phyloP scores from a whole-genome alignment of 2,888 invertebrate species.

The Erebia epiphron region DNA sequence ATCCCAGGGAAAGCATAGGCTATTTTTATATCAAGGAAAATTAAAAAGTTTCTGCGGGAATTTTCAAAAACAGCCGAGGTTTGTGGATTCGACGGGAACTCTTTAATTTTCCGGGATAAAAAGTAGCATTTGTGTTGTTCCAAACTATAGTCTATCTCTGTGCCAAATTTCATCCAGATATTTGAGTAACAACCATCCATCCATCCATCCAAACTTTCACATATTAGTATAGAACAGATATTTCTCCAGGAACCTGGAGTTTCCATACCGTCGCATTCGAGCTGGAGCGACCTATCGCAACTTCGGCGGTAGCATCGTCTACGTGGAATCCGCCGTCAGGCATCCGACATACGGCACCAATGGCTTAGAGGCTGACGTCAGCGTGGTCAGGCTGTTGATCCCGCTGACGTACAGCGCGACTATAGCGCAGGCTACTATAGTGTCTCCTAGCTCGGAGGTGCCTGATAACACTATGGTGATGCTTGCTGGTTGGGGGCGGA shows the following conservation, averaged over 20 bases:
- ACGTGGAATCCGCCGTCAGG: conserved; percentile 38
- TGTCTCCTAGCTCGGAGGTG: conserved; percentile 34
- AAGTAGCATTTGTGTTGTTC: too few relatives aligned
- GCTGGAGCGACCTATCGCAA: conserved; percentile 57
- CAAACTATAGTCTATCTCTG: too few relatives aligned
- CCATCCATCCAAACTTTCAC: too few relatives aligned
- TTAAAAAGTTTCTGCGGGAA: too few relatives aligned
- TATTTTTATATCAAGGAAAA: too few relatives aligned
- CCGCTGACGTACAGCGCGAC: conserved; percentile 43
- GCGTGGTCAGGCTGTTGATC: conserved; percentile 47
- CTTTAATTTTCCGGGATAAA: too few relatives aligned
- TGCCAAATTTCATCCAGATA: too few relatives aligned
- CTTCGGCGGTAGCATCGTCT: conserved; percentile 49
- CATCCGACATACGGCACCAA: conserved; percentile 86
- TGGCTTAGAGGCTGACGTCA: conserved; percentile 86
- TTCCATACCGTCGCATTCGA: conserved; percentile 52
- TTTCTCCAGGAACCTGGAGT: conserved; percentile 43
- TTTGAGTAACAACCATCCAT: too few relatives aligned
- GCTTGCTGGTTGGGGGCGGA: conserved; percentile 58
- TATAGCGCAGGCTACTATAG: conserved; percentile 46
- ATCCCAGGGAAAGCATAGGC: too few relatives aligned
- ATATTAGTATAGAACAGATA: too few relatives aligned
- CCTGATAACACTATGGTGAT: conserved; percentile 48
- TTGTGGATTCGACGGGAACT: too few relatives aligned
- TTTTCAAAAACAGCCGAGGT: too few relatives aligned